Evolutionary conservation across 2,888 invertebrate species (phyloP), one percentile per base, ranked within the genome.

Genomic region (Melanargia galathea): DNA sequence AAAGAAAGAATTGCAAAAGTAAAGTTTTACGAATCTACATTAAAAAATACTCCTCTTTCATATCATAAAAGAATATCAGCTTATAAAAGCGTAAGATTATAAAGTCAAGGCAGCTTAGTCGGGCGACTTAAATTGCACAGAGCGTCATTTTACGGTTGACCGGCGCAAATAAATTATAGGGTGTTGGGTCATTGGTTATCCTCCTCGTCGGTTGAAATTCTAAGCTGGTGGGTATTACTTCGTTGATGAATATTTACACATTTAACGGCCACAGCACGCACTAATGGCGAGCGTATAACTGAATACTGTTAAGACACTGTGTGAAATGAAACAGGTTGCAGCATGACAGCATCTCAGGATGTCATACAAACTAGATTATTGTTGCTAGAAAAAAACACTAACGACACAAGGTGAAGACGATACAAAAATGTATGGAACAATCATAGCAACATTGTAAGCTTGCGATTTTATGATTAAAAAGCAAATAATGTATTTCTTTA

Each of bases 231-330:
- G n/a, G n/a, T 65, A 65, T 79, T 80, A 81, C 76, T 76, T 73
- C n/a, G 79, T 75, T 78, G 78, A 82, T 85, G 86, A 86, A 87
- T 87, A 87, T 87, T 87, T 86, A 87, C 82, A 79, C 77, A 76
- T 77, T 74, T 79, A 85, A 83, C 52, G 52, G 52, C 10, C 52
- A 13, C 4, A 51, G 35, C 52, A 16, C 20, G 33, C 13, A 22
- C 20, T 18, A 33, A 18, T 48, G 8, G 48, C n/a, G n/a, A 48
- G 26, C 26, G 48, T 3, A 18, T 18, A 43, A 30, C 18, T 83
- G 82, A 77, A 20, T 38, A 54, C 78, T 83, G 79, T 80, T 78
- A 84, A 45, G 56, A 22, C 45, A 38, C n/a, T 43, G 38, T 60
- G 60, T 52, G 52, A 52, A 60, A 40, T 51, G 11, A 45, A 58